Conservation (phyloP, 2,888 invertebrate species). For the Seira musarum region DNA sequence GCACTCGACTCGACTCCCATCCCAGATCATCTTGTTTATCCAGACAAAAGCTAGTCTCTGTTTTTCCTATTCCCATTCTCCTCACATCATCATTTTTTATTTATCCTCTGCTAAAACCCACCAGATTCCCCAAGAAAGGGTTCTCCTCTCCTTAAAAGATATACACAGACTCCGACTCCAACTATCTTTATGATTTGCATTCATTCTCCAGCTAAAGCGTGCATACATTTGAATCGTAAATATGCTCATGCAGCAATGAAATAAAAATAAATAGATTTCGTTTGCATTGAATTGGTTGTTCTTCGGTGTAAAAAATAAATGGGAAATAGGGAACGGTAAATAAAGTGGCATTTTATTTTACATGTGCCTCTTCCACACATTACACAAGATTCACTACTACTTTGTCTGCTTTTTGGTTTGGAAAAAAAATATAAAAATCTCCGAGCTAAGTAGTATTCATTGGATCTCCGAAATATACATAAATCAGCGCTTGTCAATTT, state of each 20-base stretch:
- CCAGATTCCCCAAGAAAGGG: slow-evolving; percentile 15
- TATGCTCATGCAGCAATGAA: slow-evolving; percentile 19
- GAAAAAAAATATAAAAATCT: not conserved
- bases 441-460: no score
- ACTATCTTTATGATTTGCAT: slow-evolving; percentile 19
- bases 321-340: slow-evolving; percentile 14
- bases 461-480: not conserved
- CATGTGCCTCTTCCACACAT: slow-evolving; percentile 12
- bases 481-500: slow-evolving; percentile 19
- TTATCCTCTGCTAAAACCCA: slow-evolving; percentile 19
- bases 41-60: slow-evolving; percentile 19
- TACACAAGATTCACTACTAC: no score
- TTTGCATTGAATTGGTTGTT: no score
- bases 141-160: not conserved
- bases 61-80: slow-evolving; percentile 19
- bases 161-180: not conserved
- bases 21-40: slow-evolving; percentile 17
- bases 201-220: not conserved
- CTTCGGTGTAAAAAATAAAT: slow-evolving; percentile 12
- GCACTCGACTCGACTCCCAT: not conserved
- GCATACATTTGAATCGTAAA: slow-evolving; percentile 19
- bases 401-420: slow-evolving; percentile 9
- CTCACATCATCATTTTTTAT: slow-evolving; percentile 19
- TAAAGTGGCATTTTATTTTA: slow-evolving; percentile 19
- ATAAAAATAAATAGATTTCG: slow-evolving; percentile 19